phyloP scores from a whole-genome alignment of 1,140 invertebrate species.

The Neodiprion fabricii region DNA sequence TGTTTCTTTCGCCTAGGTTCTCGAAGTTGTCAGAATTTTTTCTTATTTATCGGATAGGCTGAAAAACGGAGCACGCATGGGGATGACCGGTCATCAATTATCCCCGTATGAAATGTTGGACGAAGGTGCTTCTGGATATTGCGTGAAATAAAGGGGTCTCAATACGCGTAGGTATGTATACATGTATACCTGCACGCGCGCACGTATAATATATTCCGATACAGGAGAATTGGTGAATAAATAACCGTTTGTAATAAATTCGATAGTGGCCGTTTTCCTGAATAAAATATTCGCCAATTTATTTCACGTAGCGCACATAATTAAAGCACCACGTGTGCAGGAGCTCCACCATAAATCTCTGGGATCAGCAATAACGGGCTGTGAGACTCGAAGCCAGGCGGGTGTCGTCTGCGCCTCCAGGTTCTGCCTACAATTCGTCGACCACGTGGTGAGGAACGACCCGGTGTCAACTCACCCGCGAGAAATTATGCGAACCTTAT shows the following conservation, averaged over 20 bases:
- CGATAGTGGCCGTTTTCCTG: conserved; percentile 22
- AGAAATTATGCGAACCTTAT: conserved; percentile 54
- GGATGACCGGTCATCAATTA: conserved; percentile 1
- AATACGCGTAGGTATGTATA: background rate
- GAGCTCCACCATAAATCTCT: conserved; percentile 57
- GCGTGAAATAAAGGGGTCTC: background rate
- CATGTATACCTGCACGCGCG: too few species aligned
- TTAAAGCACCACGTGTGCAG: conserved; percentile 59
- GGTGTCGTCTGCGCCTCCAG: conserved; percentile 36
- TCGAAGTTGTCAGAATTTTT: conserved; percentile 2
- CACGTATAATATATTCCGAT: background rate
- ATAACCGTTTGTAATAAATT: conserved; percentile 15
- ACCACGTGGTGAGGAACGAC: conserved; percentile 45
- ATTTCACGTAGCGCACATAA: conserved; percentile 54
- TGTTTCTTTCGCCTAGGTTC: background rate
- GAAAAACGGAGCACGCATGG: background rate
- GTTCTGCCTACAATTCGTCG: conserved; percentile 51
- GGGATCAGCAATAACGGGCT: conserved; percentile 58
- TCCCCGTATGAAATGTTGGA: background rate
- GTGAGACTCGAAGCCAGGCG: conserved; percentile 41
- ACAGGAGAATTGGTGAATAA: background rate
- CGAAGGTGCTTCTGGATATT: background rate
- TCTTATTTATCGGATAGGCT: background rate
- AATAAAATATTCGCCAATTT: conserved; percentile 59
- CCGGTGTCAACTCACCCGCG: conserved; percentile 48